phyloP scores from a whole-genome alignment of 92 coral and sea anemone genomes.

The Porites cylindrica region DNA sequence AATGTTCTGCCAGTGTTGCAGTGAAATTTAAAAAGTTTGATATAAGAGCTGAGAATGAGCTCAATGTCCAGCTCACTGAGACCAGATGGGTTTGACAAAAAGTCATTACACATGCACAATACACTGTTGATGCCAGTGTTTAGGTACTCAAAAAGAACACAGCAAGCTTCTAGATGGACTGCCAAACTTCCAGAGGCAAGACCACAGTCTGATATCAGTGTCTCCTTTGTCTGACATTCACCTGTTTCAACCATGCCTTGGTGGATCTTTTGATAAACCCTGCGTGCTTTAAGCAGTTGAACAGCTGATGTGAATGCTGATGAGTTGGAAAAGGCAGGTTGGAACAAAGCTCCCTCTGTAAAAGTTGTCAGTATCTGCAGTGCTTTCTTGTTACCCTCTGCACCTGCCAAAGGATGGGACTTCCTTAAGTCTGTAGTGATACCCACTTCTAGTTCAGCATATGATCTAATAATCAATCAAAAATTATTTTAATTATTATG shows the following conservation, averaged over 20 bases:
- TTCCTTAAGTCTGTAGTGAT: not conserved
- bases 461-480: constrained; percentile 32
- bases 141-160: constrained; percentile 86
- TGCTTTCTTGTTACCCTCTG: constrained; percentile 40
- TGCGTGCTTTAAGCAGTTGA: constrained; percentile 68
- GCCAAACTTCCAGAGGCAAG: constrained; percentile 51
- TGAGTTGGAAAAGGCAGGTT: constrained; percentile 31
- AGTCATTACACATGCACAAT: constrained; percentile 53
- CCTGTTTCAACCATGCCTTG: constrained; percentile 17
- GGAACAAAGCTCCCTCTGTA: constrained; percentile 68
- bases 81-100: constrained; percentile 44
- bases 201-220: constrained; percentile 28
- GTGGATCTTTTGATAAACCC: constrained; percentile 49
- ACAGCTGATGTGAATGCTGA: constrained; percentile 54
- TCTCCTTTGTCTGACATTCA: not conserved
- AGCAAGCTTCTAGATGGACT: constrained; percentile 79
- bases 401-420: not conserved
- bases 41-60: constrained; percentile 67
- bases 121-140: constrained; percentile 83
- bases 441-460: constrained; percentile 68
- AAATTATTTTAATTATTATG: not conserved
- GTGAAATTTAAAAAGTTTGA: constrained; percentile 78
- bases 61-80: constrained; percentile 66
- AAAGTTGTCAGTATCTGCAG: constrained; percentile 66
- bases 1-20: constrained; percentile 49